Conservation (phyloP, 2,113 vertebrate genomes). For the Lagenorhynchus albirostris region DNA sequence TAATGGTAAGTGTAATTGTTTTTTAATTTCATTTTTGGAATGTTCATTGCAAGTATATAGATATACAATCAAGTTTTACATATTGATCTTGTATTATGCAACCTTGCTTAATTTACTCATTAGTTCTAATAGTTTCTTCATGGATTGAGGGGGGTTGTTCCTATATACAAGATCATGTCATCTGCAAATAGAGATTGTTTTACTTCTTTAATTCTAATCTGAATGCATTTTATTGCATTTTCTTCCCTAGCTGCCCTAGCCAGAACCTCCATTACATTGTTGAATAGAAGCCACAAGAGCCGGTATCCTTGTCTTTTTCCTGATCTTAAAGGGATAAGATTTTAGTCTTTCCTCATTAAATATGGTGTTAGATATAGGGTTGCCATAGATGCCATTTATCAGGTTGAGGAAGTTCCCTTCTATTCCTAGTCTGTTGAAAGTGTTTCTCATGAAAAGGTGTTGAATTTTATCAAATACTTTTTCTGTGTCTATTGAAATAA, state of each 20-base stretch:
- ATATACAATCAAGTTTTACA: not conserved
- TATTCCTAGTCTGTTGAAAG: not conserved
- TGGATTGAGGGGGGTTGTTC: not conserved
- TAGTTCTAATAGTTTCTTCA: not conserved
- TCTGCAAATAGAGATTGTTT: not conserved
- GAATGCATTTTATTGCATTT: not conserved
- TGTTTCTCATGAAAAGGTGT: not conserved
- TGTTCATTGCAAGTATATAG: not conserved
- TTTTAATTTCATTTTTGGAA: not conserved
- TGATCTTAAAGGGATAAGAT: not conserved
- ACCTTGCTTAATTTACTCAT: not conserved
- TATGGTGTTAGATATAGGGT: not conserved
- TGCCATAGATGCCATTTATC: not conserved
- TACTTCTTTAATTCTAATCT: not conserved
- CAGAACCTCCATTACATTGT: not conserved
- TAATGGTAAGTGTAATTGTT: not conserved
- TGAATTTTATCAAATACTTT: not conserved
- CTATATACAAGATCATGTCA: not conserved
- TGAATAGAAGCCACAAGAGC: not conserved
- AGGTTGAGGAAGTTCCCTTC: not conserved
- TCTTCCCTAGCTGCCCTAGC: not conserved
- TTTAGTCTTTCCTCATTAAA: not conserved
- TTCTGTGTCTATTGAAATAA: not conserved
- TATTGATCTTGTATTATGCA: not conserved
- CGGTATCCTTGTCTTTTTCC: not conserved